Evolutionary conservation across 1,140 invertebrate genomes (phyloP).

Genomic region (Globodera rostochiensis): DNA sequence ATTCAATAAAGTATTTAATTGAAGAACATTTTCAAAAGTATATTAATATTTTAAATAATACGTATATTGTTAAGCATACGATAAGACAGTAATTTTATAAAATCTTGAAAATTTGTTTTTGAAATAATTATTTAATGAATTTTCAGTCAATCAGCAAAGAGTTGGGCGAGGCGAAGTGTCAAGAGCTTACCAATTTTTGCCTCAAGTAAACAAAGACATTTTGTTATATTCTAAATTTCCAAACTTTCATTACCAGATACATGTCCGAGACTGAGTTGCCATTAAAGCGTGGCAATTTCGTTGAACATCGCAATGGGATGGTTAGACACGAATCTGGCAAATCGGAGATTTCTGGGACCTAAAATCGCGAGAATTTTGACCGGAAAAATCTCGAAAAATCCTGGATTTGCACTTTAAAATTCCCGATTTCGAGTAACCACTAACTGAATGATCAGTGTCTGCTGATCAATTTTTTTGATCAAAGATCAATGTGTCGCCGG

Average conservation of each 20-base stretch:
- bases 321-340: not conserved
- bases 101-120: not conserved
- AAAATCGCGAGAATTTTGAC: not conserved
- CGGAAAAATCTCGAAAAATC: not conserved
- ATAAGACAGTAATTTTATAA: no score
- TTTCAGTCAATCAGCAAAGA: constrained; percentile 78
- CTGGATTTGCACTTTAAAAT: constrained; percentile 70
- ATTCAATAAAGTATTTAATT: no score
- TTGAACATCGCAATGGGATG: constrained; percentile 59
- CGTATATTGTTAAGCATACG: no score
- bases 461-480: not conserved
- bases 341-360: no score
- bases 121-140: not conserved
- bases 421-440: constrained; percentile 72
- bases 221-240: not conserved
- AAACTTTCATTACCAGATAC: constrained; percentile 68
- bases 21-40: no score
- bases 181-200: constrained; percentile 90
- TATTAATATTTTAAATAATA: no score
- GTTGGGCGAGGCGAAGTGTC: constrained; percentile 85
- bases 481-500: constrained; percentile 88
- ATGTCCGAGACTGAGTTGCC: constrained; percentile 84
- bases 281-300: constrained; percentile 75
- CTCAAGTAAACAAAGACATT: constrained; percentile 67
- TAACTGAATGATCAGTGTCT: constrained; percentile 68